Evolutionary conservation across 92 coral and sea anemone species (phyloP).

Genomic region (Zoanthus sociatus): DNA sequence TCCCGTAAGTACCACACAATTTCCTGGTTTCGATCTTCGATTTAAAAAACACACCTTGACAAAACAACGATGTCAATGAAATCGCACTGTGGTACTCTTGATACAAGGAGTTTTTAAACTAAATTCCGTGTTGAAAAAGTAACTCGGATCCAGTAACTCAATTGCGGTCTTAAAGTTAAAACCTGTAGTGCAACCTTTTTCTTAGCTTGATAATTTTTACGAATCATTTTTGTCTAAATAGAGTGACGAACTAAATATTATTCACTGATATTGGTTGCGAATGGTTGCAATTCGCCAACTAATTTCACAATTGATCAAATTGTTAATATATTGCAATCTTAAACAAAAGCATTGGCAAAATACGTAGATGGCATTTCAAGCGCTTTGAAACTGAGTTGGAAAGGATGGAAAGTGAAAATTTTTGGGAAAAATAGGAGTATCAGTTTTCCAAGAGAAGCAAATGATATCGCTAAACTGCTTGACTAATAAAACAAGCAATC

Average conservation of each 20-base stretch:
- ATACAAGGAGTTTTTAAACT: too few species aligned
- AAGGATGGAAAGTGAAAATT: background rate
- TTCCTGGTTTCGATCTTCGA: too few species aligned
- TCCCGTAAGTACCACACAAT: too few species aligned
- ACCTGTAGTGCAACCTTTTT: too few species aligned
- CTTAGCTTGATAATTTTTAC: too few species aligned
- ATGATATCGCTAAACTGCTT: background rate
- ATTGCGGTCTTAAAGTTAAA: too few species aligned
- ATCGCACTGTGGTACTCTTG: too few species aligned
- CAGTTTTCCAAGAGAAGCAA: background rate
- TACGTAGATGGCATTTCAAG: background rate
- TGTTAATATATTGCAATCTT: background rate
- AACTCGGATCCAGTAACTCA: too few species aligned
- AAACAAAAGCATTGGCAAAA: background rate
- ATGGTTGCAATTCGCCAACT: background rate
- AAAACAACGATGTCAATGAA: too few species aligned
- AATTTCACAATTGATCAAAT: background rate
- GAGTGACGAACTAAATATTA: background rate
- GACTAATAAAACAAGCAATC: background rate
- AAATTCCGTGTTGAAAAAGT: too few species aligned
- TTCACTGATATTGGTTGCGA: background rate
- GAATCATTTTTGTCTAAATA: too few species aligned
- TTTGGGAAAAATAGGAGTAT: background rate
- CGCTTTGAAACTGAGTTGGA: background rate
- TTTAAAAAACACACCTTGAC: too few species aligned